These are phyloP conservation scores for Ambastaia sidthimunki DNA, from an alignment of 2,797 vertebrate species.

Conservation along the genomic window DNA sequence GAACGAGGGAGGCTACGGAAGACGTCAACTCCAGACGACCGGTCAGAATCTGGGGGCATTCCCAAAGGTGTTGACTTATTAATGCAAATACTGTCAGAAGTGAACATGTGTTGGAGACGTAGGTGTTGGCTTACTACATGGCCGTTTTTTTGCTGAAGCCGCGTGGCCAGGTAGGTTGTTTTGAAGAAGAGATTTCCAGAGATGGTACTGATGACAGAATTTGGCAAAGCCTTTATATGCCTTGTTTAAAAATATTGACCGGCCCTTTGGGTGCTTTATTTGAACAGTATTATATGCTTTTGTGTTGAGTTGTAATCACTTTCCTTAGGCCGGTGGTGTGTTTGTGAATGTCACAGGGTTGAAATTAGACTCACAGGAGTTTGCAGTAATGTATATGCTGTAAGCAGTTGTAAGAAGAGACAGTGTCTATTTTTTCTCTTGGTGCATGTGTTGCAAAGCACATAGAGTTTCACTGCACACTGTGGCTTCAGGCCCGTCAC, in stretches of 20 bases:
- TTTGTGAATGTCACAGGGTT: conserved; percentile 36
- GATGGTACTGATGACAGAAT: background rate
- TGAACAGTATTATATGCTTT: background rate
- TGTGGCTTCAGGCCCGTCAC: conserved; percentile 8
- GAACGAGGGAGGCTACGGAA: conserved; percentile 11
- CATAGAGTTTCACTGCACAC: conserved; percentile 16
- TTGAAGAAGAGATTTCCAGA: background rate
- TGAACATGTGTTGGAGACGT: conserved; percentile 29
- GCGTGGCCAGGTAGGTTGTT: conserved; percentile 48
- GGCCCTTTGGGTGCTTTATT: background rate
- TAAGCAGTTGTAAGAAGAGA: conserved; percentile 52
- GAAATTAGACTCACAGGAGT: conserved; percentile 38
- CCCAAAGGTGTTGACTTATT: conserved; percentile 44
- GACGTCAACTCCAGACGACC: conserved; percentile 18
- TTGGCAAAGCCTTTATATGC: background rate
- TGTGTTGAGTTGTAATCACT: background rate
- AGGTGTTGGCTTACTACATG: conserved; percentile 13
- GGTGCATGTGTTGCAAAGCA: conserved; percentile 19
- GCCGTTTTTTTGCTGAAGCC: conserved; percentile 12
- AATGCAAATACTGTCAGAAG: conserved; percentile 33
- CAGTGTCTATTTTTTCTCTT: conserved; percentile 56
- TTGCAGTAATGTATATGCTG: conserved; percentile 43
- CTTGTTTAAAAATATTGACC: background rate
- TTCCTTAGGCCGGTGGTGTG: background rate
- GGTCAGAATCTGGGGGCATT: conserved; percentile 25